Conservation (phyloP, 2,888 invertebrate genomes). For the Andrena haemorrhoa region DNA sequence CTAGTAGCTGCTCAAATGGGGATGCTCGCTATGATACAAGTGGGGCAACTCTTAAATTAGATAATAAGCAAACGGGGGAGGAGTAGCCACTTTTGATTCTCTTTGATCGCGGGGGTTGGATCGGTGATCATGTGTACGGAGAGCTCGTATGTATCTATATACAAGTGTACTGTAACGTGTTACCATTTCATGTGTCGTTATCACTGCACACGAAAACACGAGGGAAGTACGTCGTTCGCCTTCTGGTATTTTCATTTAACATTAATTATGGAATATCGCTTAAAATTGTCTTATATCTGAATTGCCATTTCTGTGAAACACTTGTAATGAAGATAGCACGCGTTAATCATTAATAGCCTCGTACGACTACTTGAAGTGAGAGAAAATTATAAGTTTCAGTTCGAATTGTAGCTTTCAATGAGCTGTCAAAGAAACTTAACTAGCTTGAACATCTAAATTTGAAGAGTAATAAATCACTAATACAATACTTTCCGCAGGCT, state of each 20-base stretch:
- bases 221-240: not conserved
- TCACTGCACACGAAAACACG: constrained; percentile 25
- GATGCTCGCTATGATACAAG: constrained; percentile 61
- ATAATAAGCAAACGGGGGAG: constrained; percentile 35
- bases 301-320: not conserved
- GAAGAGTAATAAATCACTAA: too few relatives aligned
- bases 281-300: not conserved
- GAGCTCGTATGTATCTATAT: constrained; percentile 67
- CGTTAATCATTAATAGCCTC: too few relatives aligned
- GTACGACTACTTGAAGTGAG: too few relatives aligned
- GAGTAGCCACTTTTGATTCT: constrained; percentile 13
- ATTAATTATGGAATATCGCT: not conserved
- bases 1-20: constrained; percentile 59
- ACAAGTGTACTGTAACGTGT: constrained; percentile 65
- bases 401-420: too few relatives aligned
- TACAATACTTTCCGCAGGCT: too few relatives aligned
- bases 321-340: not conserved
- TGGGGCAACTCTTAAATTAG: constrained; percentile 49
- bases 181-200: constrained; percentile 31
- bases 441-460: too few relatives aligned
- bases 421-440: too few relatives aligned
- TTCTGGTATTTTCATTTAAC: too few relatives aligned
- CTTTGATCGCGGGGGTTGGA: constrained; percentile 15
- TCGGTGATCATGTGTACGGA: constrained; percentile 37
- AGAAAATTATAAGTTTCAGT: not conserved